Conservation (phyloP, 2,797 vertebrate species). For the Balearica regulorum region DNA sequence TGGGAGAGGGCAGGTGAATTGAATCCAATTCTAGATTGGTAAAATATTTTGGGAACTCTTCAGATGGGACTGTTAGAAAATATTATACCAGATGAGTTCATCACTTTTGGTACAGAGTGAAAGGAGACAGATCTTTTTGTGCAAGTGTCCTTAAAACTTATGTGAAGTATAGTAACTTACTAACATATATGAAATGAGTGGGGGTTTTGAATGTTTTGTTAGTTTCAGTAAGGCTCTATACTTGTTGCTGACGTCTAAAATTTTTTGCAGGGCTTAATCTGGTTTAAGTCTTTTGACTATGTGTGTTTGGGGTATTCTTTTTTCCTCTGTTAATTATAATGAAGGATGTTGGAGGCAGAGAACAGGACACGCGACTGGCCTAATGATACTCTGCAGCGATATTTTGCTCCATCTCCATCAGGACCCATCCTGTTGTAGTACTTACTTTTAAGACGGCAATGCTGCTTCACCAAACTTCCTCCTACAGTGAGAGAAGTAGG, state of each 20-base stretch:
- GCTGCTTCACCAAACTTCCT: conserved; percentile 40
- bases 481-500: conserved; percentile 41
- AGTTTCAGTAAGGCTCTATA: neutral
- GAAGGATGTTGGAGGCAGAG: conserved; percentile 3
- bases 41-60: neutral
- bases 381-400: neutral
- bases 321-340: neutral
- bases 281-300: neutral
- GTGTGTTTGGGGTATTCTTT: neutral
- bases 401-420: conserved; percentile 5
- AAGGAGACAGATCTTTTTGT: neutral
- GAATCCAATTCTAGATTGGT: neutral
- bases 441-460: conserved; percentile 10
- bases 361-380: neutral
- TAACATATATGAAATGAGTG: neutral
- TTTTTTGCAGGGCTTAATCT: neutral
- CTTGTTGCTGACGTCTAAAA: neutral
- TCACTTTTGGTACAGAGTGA: neutral
- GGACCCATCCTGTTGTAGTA: neutral
- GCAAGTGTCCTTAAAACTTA: neutral
- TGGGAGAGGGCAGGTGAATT: neutral
- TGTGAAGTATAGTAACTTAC: neutral
- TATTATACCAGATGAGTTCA: neutral
- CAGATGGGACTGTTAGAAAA: neutral
- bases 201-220: neutral